Evolutionary conservation across 2,113 vertebrate species (phyloP).

Genomic region (Falco punctatus): DNA sequence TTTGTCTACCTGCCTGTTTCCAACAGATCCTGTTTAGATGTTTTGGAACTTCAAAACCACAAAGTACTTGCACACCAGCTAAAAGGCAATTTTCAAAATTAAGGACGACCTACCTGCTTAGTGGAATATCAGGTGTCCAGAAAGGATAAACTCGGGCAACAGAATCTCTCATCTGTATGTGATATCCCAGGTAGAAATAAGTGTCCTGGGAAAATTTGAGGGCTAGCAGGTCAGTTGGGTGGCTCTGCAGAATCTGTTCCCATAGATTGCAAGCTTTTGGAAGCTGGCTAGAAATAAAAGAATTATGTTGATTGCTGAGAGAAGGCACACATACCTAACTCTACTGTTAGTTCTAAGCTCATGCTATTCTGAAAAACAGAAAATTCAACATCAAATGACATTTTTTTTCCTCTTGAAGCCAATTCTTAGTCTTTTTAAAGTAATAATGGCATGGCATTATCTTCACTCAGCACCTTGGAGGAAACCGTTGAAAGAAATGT

Average conservation of each 20-base stretch:
- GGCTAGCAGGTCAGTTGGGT: slow-evolving; percentile 92
- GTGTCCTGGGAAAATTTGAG: slow-evolving; percentile 89
- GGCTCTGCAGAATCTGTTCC: slow-evolving; percentile 87
- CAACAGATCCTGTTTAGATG: background rate
- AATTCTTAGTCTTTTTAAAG: background rate
- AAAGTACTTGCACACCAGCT: rapidly evolving
- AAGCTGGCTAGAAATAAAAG: slow-evolving; percentile 74
- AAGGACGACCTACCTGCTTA: slow-evolving; percentile 80
- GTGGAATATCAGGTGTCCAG: slow-evolving; percentile 86
- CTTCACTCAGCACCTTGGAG: background rate
- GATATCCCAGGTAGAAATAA: slow-evolving; percentile 89
- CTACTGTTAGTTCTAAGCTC: background rate
- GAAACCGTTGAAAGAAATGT: background rate
- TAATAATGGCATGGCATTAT: background rate
- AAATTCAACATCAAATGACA: background rate
- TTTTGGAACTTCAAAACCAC: background rate
- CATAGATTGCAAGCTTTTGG: slow-evolving; percentile 82
- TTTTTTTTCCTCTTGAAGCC: background rate
- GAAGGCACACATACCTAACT: background rate
- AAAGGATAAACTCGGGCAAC: slow-evolving; percentile 86
- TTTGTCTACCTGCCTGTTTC: background rate
- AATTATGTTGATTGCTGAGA: background rate
- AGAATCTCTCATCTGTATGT: slow-evolving; percentile 86
- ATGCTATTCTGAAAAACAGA: background rate
- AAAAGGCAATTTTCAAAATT: background rate